Evolutionary conservation across 2,797 vertebrate species (phyloP).

Genomic region (Tokudaia muenninki): DNA sequence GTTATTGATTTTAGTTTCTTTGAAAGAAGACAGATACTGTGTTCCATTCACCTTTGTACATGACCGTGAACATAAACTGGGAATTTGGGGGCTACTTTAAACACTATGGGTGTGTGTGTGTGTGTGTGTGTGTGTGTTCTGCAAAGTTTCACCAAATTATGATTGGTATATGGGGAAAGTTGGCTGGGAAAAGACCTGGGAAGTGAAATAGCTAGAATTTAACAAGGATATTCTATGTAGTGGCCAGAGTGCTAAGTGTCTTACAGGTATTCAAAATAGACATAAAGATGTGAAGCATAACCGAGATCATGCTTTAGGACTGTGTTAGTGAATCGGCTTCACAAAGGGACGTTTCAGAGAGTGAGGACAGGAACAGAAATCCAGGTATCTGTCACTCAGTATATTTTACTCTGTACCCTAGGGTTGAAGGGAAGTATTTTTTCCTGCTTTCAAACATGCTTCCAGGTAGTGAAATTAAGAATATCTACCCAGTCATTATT

Average conservation of each 20-base stretch:
- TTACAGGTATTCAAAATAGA: neutral
- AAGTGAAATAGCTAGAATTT: neutral
- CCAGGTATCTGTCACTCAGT: neutral
- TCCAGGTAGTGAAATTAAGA: neutral
- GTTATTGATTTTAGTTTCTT: conserved; percentile 14
- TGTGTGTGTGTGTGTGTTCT: neutral
- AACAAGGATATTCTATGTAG: neutral
- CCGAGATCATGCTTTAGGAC: neutral
- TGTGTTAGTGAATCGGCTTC: neutral
- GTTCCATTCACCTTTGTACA: neutral
- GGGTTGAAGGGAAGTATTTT: neutral
- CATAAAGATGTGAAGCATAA: neutral
- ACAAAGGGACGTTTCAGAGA: neutral
- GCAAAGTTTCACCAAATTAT: neutral
- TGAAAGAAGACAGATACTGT: neutral
- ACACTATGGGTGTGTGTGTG: neutral
- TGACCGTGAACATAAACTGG: neutral
- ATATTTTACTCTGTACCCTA: neutral
- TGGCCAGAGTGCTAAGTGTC: neutral
- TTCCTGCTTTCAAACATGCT: neutral
- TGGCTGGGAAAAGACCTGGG: neutral
- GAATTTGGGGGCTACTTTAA: conserved; percentile 6
- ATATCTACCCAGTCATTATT: neutral
- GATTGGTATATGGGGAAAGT: neutral
- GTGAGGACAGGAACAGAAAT: neutral